These are phyloP conservation scores for Delichon dasypus DNA, from an alignment of 2,797 vertebrate species.

Conservation along the genomic window DNA sequence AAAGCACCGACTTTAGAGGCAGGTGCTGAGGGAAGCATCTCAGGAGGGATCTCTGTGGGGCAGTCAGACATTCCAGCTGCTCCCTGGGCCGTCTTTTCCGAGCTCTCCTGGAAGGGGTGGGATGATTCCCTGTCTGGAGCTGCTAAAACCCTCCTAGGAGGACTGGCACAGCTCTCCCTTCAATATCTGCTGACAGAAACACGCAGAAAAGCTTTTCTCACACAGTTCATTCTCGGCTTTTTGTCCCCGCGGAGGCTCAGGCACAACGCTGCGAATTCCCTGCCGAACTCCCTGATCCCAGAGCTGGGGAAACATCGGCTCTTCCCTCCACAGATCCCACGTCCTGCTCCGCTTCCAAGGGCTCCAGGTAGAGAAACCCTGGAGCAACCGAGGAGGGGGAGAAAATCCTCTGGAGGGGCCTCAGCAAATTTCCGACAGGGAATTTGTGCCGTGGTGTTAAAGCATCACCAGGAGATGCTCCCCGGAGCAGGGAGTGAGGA, in stretches of 20 bases:
- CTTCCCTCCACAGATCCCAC: rapidly evolving
- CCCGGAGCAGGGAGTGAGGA: background rate
- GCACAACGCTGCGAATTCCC: rapidly evolving
- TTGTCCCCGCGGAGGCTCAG: background rate
- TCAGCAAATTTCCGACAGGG: background rate
- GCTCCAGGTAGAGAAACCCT: background rate
- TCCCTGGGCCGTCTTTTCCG: background rate
- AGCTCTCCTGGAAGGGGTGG: background rate
- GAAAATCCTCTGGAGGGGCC: background rate
- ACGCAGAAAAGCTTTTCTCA: background rate
- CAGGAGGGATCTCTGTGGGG: background rate
- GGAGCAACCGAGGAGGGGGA: background rate
- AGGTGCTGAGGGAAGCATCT: background rate
- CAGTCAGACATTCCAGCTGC: background rate
- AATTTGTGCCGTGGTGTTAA: background rate
- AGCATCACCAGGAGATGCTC: background rate
- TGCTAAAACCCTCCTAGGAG: background rate
- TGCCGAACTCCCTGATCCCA: background rate
- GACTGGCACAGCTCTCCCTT: background rate
- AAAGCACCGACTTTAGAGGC: background rate
- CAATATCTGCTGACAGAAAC: background rate
- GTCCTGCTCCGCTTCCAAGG: background rate
- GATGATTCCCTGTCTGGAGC: background rate
- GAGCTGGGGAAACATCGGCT: background rate
- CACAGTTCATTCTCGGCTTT: background rate